A percentile compares a stretch with the other conserved stretches of the same genome.
These are phyloP conservation scores for Pristionchus fissidentatus DNA, from an alignment of 2,888 invertebrate species.

Conservation along the genomic window DNA sequence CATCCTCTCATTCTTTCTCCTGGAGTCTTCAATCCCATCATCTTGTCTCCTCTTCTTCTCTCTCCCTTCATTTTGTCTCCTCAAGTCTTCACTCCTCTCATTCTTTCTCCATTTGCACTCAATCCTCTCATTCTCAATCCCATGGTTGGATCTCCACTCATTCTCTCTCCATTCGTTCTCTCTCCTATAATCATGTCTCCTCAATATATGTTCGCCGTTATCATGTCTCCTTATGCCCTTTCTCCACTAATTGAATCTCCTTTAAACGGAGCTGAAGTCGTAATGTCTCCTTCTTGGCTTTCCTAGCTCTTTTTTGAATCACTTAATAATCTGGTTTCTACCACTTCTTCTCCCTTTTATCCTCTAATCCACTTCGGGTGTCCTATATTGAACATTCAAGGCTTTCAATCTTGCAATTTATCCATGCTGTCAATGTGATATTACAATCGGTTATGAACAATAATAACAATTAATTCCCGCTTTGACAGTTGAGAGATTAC, in stretches of 20 bases:
- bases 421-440: neutral
- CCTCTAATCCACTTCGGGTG: neutral
- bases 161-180: slow-evolving; percentile 62
- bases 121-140: slow-evolving; percentile 60
- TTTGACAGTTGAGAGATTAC: too few species aligned
- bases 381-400: neutral
- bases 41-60: slow-evolving; percentile 27
- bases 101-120: slow-evolving; percentile 55
- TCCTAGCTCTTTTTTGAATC: neutral
- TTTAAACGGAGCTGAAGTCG: slow-evolving; percentile 53
- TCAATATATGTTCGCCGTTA: slow-evolving; percentile 54
- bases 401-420: slow-evolving; percentile 16
- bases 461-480: too few species aligned
- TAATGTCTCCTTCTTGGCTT: slow-evolving; percentile 57
- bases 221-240: slow-evolving; percentile 58
- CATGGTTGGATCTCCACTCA: slow-evolving; percentile 55
- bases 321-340: neutral
- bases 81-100: slow-evolving; percentile 19
- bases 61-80: slow-evolving; percentile 60
- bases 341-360: neutral
- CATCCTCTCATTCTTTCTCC: slow-evolving; percentile 66
- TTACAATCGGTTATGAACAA: neutral
- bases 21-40: slow-evolving; percentile 45
- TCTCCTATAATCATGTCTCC: slow-evolving; percentile 65
- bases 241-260: slow-evolving; percentile 52